Evolutionary conservation across 2,888 invertebrate genomes (phyloP).

Genomic region (Idaea aversata): DNA sequence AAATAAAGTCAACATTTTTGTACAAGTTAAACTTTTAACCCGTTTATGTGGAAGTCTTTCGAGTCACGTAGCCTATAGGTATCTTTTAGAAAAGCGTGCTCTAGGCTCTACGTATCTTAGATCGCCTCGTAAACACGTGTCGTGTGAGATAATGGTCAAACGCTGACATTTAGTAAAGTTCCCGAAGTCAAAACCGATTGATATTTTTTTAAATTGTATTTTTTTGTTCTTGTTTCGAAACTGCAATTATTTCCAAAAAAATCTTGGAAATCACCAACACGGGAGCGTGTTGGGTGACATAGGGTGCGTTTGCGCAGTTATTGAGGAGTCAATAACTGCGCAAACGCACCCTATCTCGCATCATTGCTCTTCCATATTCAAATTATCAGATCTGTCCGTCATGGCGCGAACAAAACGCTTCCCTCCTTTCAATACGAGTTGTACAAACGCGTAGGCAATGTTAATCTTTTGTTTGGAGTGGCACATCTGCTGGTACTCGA

Average conservation of each 20-base stretch:
- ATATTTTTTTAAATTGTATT: neutral
- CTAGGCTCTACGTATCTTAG: no score
- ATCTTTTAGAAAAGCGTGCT: neutral
- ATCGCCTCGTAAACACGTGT: neutral
- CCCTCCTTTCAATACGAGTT: slow-evolving; percentile 38
- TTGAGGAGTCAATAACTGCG: slow-evolving; percentile 27
- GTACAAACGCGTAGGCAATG: slow-evolving; percentile 44
- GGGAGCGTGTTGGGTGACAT: no score
- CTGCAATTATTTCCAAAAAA: neutral
- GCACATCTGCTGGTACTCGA: slow-evolving; percentile 69
- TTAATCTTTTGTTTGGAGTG: slow-evolving; percentile 56
- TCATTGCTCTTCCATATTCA: slow-evolving; percentile 72
- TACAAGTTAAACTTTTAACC: neutral
- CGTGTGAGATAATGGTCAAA: neutral
- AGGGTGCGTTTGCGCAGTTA: slow-evolving; percentile 42
- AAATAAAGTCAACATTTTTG: neutral
- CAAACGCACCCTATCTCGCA: slow-evolving; percentile 47
- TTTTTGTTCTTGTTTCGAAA: neutral
- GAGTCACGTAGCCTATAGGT: neutral
- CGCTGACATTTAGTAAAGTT: no score
- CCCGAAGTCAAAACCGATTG: no score
- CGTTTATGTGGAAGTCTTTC: neutral
- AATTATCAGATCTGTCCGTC: slow-evolving; percentile 76
- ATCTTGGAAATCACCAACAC: slow-evolving; percentile 10
- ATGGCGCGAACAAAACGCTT: slow-evolving; percentile 58